Percentiles rank a stretch among this genome's conserved stretches.
Conservation (phyloP, 2,888 invertebrate species). For the Leistus spinibarbis region DNA sequence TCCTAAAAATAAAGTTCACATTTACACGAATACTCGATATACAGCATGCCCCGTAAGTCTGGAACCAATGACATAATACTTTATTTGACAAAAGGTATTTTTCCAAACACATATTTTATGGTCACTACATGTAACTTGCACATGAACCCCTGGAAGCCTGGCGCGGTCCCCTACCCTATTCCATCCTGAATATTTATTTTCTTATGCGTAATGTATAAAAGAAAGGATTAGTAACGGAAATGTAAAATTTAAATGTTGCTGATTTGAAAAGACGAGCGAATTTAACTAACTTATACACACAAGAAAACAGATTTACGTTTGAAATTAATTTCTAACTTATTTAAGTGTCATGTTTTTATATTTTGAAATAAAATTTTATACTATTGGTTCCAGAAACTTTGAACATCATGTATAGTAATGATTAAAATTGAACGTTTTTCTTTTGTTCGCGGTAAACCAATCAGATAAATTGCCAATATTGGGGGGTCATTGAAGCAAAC, state of each 20-base stretch:
- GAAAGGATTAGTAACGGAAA: too few relatives aligned
- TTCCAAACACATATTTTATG: too few relatives aligned
- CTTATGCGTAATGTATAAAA: too few relatives aligned
- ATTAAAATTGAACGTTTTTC: neutral
- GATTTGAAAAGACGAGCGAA: too few relatives aligned
- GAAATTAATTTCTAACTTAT: neutral
- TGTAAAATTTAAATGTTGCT: too few relatives aligned
- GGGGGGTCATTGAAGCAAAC: constrained; percentile 2
- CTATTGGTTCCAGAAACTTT: neutral
- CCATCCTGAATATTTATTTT: too few relatives aligned
- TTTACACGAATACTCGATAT: neutral
- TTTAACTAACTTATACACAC: too few relatives aligned
- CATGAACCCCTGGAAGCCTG: too few relatives aligned
- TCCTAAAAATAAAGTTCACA: constrained; percentile 54
- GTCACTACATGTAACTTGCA: too few relatives aligned
- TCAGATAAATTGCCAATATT: neutral
- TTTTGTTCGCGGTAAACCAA: neutral
- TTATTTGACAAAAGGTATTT: neutral
- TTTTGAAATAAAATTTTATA: neutral
- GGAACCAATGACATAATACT: neutral
- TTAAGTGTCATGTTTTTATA: neutral
- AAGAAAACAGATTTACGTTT: too few relatives aligned
- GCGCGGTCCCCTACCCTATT: too few relatives aligned
- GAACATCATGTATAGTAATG: neutral
- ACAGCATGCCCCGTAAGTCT: neutral